Conservation (phyloP, 2,888 invertebrate species). For the Aquatica leii region DNA sequence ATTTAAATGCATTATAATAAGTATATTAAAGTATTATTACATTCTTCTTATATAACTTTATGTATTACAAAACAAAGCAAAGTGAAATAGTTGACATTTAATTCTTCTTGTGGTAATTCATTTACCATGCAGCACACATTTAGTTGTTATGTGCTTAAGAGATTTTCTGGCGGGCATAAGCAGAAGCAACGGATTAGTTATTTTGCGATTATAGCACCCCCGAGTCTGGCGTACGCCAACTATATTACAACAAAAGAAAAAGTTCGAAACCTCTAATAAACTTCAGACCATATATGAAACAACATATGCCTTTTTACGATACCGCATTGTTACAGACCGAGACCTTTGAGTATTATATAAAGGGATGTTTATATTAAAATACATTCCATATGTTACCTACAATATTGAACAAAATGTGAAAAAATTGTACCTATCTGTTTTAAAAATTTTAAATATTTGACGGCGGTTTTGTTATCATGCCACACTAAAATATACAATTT, state of each 20-base stretch:
- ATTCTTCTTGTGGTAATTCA: constrained; percentile 11
- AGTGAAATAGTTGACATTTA: too few species aligned
- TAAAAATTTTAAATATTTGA: neutral
- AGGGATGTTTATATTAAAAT: constrained; percentile 14
- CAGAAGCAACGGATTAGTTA: constrained; percentile 26
- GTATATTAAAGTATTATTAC: too few species aligned
- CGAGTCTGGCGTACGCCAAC: constrained; percentile 14
- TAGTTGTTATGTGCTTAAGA: constrained; percentile 23
- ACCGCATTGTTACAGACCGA: constrained; percentile 11
- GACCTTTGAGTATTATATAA: constrained; percentile 14
- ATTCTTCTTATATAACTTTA: too few species aligned
- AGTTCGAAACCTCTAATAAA: constrained; percentile 14
- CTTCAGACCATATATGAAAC: constrained; percentile 11
- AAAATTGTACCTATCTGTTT: neutral
- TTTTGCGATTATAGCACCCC: constrained; percentile 23
- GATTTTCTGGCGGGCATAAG: constrained; percentile 27
- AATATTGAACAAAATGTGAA: constrained; percentile 6
- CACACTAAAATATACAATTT: neutral
- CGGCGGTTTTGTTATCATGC: too few species aligned
- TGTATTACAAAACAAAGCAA: too few species aligned
- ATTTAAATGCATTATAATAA: too few species aligned
- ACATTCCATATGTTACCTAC: constrained; percentile 11
- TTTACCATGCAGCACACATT: constrained; percentile 21
- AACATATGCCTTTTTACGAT: constrained; percentile 12
- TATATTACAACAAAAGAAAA: constrained; percentile 20